A percentile compares a stretch with the other conserved stretches of the same genome.
Conservation (phyloP, 2,888 invertebrate species). For the Drosophila yooni region DNA sequence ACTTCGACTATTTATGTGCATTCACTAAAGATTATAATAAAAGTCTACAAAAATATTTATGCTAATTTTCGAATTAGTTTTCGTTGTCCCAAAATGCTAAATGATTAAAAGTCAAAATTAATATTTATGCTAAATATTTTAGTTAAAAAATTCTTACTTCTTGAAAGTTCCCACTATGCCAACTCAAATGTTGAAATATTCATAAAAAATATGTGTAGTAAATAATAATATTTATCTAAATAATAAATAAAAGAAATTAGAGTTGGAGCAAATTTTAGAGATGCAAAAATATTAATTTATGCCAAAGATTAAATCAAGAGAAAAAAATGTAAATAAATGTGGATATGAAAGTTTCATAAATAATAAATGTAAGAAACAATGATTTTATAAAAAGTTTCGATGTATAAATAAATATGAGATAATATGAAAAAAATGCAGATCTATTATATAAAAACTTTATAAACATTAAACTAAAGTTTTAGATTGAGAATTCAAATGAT, state of each 20-base stretch:
- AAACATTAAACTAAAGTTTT: neutral
- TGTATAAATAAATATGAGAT: neutral
- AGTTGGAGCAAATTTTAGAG: neutral
- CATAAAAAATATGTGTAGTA: neutral
- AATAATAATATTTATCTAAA: neutral
- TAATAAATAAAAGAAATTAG: neutral
- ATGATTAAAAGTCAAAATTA: neutral
- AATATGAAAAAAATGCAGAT: neutral
- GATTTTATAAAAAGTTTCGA: neutral
- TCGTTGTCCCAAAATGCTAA: neutral
- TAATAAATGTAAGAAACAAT: neutral
- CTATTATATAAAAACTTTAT: neutral
- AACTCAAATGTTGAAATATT: neutral
- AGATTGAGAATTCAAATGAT: neutral
- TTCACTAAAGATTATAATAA: neutral
- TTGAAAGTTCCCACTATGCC: neutral
- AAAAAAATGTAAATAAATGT: neutral
- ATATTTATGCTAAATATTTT: neutral
- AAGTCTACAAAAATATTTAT: slow-evolving; percentile 1
- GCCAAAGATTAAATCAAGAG: neutral
- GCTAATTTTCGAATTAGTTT: neutral
- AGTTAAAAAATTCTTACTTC: neutral
- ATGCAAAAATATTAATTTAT: neutral
- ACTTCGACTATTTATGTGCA: neutral
- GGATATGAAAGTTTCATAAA: neutral